These are phyloP conservation scores for Microplitis manilae DNA, from an alignment of 2,888 invertebrate species.

Conservation along the genomic window DNA sequence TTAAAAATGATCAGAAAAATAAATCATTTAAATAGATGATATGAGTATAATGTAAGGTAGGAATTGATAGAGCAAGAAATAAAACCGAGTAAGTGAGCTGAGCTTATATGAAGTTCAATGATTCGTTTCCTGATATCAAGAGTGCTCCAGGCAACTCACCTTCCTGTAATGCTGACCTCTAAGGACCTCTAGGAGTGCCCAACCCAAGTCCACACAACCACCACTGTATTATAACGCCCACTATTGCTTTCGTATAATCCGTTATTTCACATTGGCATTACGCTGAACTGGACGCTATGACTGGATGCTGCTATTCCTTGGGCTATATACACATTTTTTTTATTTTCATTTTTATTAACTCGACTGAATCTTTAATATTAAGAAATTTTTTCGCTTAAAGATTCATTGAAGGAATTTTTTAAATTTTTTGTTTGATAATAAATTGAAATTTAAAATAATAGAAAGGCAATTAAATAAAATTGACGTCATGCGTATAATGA, in stretches of 20 bases:
- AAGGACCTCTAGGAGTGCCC: conserved; percentile 65
- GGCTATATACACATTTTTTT: conserved; percentile 32
- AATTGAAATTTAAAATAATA: neutral
- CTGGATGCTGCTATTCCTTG: conserved; percentile 25
- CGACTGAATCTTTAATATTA: neutral
- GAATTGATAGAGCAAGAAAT: neutral
- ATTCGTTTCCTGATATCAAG: conserved; percentile 69
- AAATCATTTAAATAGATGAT: neutral
- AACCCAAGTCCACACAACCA: conserved; percentile 62
- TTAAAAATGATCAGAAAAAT: neutral
- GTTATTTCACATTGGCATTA: conserved; percentile 35
- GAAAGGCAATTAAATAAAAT: conserved; percentile 28
- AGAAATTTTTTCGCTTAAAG: neutral
- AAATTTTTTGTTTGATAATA: neutral
- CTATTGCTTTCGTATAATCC: conserved; percentile 53
- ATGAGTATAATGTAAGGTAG: neutral
- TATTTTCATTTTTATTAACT: conserved; percentile 26
- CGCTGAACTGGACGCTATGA: neutral
- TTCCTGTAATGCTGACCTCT: conserved; percentile 66
- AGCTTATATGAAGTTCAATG: conserved; percentile 48
- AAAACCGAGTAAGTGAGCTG: neutral
- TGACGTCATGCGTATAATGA: conserved; percentile 27
- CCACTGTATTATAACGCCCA: conserved; percentile 53
- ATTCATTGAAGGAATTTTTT: neutral
- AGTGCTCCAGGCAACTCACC: conserved; percentile 67